A percentile compares a stretch with the other conserved stretches of the same genome.
Evolutionary conservation across 2,113 vertebrate species (phyloP).

Genomic region (Agapornis roseicollis): DNA sequence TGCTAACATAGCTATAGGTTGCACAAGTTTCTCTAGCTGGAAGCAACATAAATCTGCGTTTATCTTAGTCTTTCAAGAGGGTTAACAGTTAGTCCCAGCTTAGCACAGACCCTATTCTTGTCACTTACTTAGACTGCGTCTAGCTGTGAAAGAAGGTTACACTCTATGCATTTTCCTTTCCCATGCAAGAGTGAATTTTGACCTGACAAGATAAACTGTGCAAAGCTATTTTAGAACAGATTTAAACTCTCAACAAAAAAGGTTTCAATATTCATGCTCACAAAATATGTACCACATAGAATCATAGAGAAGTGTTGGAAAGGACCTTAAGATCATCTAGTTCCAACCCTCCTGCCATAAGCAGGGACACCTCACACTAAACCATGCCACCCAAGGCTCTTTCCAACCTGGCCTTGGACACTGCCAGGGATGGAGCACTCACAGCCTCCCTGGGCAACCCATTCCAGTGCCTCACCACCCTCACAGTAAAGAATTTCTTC

Average conservation of each 20-base stretch:
- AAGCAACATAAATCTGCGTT: neutral
- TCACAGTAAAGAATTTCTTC: neutral
- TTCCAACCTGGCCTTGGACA: neutral
- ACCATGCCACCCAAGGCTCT: neutral
- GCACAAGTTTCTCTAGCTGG: neutral
- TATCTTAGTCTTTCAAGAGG: neutral
- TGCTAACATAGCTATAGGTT: neutral
- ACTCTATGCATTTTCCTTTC: neutral
- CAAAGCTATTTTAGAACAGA: neutral
- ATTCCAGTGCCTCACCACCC: neutral
- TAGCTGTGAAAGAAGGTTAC: neutral
- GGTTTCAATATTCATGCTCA: neutral
- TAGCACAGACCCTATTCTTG: neutral
- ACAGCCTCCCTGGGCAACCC: neutral
- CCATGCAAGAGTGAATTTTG: neutral
- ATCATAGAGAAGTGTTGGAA: neutral
- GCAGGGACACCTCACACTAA: neutral
- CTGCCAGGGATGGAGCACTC: neutral
- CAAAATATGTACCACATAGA: neutral
- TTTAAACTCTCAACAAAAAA: neutral
- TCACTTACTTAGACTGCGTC: neutral
- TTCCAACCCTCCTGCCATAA: neutral
- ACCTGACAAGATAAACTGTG: neutral
- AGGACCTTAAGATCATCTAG: neutral
- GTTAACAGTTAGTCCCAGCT: neutral